Percentiles rank a stretch among this genome's conserved stretches.
Conservation (phyloP, 2,888 invertebrate species). For the Trypoxylon attenuatum region DNA sequence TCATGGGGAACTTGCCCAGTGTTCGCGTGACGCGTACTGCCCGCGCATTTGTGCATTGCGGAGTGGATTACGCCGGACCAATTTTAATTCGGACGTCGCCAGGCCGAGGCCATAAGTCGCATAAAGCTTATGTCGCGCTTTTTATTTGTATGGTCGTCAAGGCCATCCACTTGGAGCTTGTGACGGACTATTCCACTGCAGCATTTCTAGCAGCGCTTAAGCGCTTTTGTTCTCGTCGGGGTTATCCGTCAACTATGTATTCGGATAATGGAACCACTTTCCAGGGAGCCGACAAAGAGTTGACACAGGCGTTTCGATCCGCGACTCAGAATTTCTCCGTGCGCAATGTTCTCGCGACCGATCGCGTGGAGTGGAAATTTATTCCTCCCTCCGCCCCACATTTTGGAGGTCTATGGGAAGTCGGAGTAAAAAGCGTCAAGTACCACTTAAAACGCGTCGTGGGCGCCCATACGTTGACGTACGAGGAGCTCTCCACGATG, state of each 20-base stretch:
- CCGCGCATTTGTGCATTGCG: conserved; percentile 10
- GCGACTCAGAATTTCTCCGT: too few species aligned
- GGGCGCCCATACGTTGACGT: background rate
- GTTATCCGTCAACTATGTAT: background rate
- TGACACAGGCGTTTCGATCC: too few species aligned
- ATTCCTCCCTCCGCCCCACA: conserved; percentile 1
- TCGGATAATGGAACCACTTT: conserved; percentile 8
- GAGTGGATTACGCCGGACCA: conserved; percentile 28
- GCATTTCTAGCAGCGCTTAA: background rate
- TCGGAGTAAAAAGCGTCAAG: too few species aligned
- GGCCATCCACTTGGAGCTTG: conserved; percentile 18
- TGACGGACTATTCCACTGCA: conserved; percentile 15
- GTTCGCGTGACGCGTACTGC: background rate
- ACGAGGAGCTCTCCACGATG: background rate
- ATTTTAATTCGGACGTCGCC: background rate
- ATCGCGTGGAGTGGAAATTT: background rate
- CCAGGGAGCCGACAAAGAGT: background rate
- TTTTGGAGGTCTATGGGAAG: background rate
- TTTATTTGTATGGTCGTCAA: conserved; percentile 18
- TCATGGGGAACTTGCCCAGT: conserved; percentile 25
- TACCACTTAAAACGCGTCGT: background rate
- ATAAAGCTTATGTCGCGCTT: conserved; percentile 8
- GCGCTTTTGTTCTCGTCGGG: conserved; percentile 8
- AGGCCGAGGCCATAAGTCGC: conserved; percentile 8
- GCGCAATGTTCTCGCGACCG: background rate